Evolutionary conservation across 2,888 invertebrate genomes (phyloP), one percentile per base, ranked within the genome.

Genomic region (Patella ulyssiponensis): DNA sequence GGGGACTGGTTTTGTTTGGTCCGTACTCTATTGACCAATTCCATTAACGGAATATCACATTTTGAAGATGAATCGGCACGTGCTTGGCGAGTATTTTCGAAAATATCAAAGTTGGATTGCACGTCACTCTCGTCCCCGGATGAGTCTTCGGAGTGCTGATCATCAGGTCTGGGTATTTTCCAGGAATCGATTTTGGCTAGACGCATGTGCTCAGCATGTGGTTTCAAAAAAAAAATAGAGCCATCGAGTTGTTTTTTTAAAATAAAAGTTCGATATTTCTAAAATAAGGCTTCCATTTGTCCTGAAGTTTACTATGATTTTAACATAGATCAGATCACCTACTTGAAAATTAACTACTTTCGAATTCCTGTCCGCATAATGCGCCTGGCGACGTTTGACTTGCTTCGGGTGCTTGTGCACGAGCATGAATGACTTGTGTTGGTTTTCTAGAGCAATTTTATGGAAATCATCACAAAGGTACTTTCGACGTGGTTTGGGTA

Each of bases 161-260:
- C 64, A 14, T 15, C 15, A 3, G 64, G n/a, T 20, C 7, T 5
- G n/a, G 64, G n/a, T n/a, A n/a, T n/a, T n/a, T n/a, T n/a, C n/a
- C n/a, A n/a, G n/a, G n/a, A n/a, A n/a, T n/a, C n/a, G 64, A 20
- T 20, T 64, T 64, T 12, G 14, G 64, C 64, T 2, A 64, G 20
- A n/a, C 64, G 64, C 64, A 64, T 20, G 23, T 64, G 64, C 23
- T 64, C 64, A 14, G 64, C 64, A 64, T 64, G 64, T 3, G 64
- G 2, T 20, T 64, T 64, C 7, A n/a, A n/a, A n/a, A n/a, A n/a
- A n/a, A 20, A 20, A 64, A 20, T 64, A 64, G 64, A 20, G n/a
- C 64, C 64, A n/a, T 64, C n/a, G n/a, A 64, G 23, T n/a, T 64
- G 64, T 9, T 64, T 64, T 64, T n/a, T 64, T 4, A 64, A 20